Percentiles rank a stretch among this genome's conserved stretches.
Conservation (phyloP, 2,113 vertebrate genomes). For the Neogale vison region DNA sequence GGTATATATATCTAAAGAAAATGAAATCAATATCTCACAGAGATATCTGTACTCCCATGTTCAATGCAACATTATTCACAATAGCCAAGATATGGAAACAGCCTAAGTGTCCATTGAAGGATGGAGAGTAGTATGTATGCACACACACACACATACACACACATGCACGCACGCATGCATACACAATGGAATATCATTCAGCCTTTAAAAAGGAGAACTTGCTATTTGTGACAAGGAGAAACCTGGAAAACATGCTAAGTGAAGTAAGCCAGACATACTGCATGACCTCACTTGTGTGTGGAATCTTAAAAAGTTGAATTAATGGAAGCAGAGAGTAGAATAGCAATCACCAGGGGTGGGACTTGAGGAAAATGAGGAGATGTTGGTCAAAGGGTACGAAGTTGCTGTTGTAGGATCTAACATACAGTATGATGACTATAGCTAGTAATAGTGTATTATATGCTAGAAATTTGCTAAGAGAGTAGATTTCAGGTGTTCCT, state of each 20-base stretch:
- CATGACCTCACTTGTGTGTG: neutral
- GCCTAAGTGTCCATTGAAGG: neutral
- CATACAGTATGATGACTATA: neutral
- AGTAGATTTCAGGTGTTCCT: neutral
- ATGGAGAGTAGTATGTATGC: neutral
- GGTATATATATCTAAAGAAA: neutral
- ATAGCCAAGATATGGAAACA: neutral
- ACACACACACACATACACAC: neutral
- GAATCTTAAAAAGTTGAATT: conserved; percentile 5
- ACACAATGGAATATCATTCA: neutral
- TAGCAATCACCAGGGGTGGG: neutral
- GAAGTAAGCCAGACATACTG: neutral
- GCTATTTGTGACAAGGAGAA: neutral
- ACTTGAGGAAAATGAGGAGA: neutral
- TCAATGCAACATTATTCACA: neutral
- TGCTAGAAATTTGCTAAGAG: neutral
- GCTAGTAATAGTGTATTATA: neutral
- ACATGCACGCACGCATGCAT: neutral
- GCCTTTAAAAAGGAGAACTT: conserved; percentile 7
- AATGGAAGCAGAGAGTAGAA: neutral
- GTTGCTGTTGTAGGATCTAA: neutral
- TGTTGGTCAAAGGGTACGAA: neutral
- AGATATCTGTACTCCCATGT: neutral
- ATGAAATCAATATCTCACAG: neutral
- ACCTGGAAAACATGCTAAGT: neutral